Conservation (phyloP, 2,113 vertebrate species). For the Sinocyclocheilus maitianheensis region DNA sequence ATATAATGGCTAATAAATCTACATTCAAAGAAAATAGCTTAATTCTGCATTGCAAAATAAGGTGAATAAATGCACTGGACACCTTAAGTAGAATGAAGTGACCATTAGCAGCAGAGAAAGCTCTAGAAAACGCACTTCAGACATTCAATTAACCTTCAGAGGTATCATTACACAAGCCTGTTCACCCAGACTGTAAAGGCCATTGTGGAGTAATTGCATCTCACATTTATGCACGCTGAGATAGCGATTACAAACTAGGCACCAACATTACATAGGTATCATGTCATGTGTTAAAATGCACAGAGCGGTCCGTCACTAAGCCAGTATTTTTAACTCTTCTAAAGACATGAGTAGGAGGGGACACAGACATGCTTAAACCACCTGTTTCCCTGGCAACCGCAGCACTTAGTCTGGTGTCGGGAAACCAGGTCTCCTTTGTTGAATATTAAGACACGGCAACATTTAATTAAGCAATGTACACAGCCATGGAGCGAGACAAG, state of each 20-base stretch:
- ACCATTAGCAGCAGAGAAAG: not conserved
- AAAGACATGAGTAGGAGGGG: constrained; percentile 6
- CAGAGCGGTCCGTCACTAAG: not conserved
- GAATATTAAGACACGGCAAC: not conserved
- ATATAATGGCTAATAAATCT: too few species aligned
- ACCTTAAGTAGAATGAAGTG: not conserved
- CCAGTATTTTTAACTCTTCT: constrained; percentile 11
- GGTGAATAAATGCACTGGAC: not conserved
- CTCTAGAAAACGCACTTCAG: not conserved
- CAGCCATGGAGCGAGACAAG: not conserved
- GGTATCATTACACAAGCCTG: constrained; percentile 5
- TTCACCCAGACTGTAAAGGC: not conserved
- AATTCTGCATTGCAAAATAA: too few species aligned
- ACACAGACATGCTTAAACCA: constrained; percentile 56
- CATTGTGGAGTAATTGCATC: not conserved
- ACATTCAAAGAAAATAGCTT: too few species aligned
- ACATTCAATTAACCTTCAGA: not conserved
- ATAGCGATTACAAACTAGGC: not conserved
- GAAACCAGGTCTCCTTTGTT: constrained; percentile 53
- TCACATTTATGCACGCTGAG: not conserved
- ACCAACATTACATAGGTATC: not conserved
- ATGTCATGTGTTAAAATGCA: constrained; percentile 16
- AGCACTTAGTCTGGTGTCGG: constrained; percentile 51
- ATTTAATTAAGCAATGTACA: constrained; percentile 36
- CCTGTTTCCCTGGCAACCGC: constrained; percentile 71